Conservation (phyloP, 2,888 invertebrate species). For the Thumatha senex region DNA sequence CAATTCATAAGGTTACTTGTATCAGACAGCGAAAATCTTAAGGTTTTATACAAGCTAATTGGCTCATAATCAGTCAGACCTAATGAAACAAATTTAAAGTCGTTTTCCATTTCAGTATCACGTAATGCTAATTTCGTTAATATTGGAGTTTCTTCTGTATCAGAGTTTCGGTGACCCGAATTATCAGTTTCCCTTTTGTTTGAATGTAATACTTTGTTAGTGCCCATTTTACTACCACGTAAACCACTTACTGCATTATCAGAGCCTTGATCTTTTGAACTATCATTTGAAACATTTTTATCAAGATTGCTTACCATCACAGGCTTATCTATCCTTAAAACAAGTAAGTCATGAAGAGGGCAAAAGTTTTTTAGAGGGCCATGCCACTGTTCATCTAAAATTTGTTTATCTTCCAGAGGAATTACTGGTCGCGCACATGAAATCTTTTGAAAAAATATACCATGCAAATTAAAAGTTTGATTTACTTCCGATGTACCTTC, state of each 20-base stretch:
- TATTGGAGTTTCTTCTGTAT: background rate
- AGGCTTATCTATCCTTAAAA: background rate
- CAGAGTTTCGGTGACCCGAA: background rate
- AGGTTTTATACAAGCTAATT: background rate
- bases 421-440: background rate
- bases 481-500: no score
- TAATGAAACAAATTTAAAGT: slow-evolving; percentile 3
- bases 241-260: no score
- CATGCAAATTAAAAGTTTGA: background rate
- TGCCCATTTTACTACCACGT: no score
- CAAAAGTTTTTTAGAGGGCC: slow-evolving; percentile 1
- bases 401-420: slow-evolving; percentile 4
- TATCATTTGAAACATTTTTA: background rate
- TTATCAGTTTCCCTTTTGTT: no score
- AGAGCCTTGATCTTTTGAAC: no score
- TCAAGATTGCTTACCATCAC: background rate
- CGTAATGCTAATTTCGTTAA: background rate
- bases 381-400: slow-evolving; percentile 3
- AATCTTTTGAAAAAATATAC: background rate
- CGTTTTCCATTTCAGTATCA: background rate
- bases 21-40: background rate
- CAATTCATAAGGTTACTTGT: background rate
- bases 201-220: no score
- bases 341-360: slow-evolving; percentile 4
- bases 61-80: background rate